These are phyloP conservation scores for Lasioglossum malachurum DNA, from an alignment of 2,888 invertebrate genomes.

Conservation along the genomic window DNA sequence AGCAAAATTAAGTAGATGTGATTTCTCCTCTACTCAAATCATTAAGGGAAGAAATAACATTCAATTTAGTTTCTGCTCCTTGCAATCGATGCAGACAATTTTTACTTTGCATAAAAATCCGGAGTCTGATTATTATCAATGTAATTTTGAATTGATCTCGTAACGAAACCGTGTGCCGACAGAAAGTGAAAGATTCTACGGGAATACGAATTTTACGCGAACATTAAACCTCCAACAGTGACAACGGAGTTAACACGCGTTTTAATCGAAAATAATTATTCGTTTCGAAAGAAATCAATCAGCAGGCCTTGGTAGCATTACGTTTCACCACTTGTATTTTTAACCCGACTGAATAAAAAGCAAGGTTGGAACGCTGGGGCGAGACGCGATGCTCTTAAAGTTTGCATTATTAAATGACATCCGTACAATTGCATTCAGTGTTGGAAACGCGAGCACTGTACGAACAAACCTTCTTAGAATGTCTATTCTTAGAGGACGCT, in stretches of 20 bases:
- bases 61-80: too few relatives aligned
- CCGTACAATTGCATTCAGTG: constrained; percentile 39
- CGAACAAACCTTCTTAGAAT: constrained; percentile 28
- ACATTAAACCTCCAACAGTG: background rate
- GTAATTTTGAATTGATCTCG: background rate
- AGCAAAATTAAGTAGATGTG: too few relatives aligned
- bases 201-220: background rate
- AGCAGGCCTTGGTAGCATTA: constrained; percentile 46
- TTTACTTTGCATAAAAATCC: too few relatives aligned
- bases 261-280: background rate
- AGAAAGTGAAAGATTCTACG: background rate
- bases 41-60: too few relatives aligned
- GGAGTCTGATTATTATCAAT: background rate
- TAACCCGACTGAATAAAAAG: constrained; percentile 73
- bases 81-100: too few relatives aligned
- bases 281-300: constrained; percentile 33
- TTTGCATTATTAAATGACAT: constrained; percentile 75
- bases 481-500: background rate
- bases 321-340: constrained; percentile 74
- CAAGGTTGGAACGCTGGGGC: constrained; percentile 62
- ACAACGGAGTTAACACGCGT: background rate
- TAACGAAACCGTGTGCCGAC: background rate
- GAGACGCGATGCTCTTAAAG: constrained; percentile 75
- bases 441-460: constrained; percentile 28
- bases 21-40: too few relatives aligned